These are phyloP conservation scores for Nineta flava DNA, from an alignment of 2,888 invertebrate species.

Conservation along the genomic window DNA sequence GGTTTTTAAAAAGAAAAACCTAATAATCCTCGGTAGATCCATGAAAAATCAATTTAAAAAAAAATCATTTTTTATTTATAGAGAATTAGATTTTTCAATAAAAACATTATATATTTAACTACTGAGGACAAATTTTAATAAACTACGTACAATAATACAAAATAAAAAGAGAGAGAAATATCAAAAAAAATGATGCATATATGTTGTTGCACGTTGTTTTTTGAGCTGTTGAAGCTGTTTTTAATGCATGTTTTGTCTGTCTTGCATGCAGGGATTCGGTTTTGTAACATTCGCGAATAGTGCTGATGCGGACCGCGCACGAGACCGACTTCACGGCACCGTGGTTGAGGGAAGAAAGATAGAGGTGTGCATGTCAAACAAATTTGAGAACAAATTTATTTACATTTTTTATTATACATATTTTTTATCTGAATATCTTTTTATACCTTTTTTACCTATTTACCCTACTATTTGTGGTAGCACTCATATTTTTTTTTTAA, in stretches of 20 bases:
- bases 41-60: too few species aligned
- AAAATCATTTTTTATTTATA: too few species aligned
- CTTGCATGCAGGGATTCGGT: conserved; percentile 99
- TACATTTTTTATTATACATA: conserved; percentile 13
- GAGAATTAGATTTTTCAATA: too few species aligned
- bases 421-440: conserved; percentile 15
- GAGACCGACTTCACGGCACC: conserved; percentile 99
- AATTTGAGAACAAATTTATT: conserved; percentile 30
- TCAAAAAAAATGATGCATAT: conserved; percentile 35
- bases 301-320: conserved; percentile 99
- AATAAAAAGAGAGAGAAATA: not conserved
- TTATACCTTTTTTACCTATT: conserved; percentile 12
- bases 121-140: too few species aligned
- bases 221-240: conserved; percentile 52
- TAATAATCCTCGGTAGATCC: too few species aligned
- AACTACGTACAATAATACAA: too few species aligned
- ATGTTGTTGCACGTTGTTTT: conserved; percentile 60
- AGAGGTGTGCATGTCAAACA: conserved; percentile 92
- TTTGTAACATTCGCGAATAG: conserved; percentile 99
- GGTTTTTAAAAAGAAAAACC: too few species aligned
- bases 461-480: conserved; percentile 22
- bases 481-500: conserved; percentile 39
- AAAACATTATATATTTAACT: too few species aligned
- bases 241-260: conserved; percentile 92
- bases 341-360: conserved; percentile 99